Evolutionary conservation across 2,113 vertebrate genomes (phyloP).

Genomic region (Pseudonaja textilis): DNA sequence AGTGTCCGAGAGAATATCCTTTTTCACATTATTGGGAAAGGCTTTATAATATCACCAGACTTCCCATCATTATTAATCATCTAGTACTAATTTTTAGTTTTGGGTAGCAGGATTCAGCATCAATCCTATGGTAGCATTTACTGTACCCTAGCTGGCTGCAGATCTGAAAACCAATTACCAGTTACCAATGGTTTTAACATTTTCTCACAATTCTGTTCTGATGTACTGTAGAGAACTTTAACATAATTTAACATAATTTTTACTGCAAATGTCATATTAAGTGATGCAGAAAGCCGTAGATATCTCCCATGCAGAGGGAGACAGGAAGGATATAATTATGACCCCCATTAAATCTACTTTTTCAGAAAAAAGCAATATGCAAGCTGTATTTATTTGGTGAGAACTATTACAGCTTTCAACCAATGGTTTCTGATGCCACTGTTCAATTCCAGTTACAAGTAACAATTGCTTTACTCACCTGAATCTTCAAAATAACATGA

Average conservation of each 20-base stretch:
- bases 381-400: not conserved
- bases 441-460: not conserved
- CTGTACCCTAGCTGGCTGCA: not conserved
- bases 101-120: not conserved
- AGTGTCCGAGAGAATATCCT: not conserved
- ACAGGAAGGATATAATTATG: not conserved
- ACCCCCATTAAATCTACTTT: not conserved
- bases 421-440: not conserved
- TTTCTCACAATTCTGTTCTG: not conserved
- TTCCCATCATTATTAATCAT: not conserved
- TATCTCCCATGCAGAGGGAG: not conserved
- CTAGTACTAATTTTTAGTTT: not conserved
- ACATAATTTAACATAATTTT: no score
- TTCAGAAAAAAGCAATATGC: not conserved
- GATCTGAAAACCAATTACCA: not conserved
- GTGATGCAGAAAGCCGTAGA: not conserved
- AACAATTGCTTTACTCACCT: constrained; percentile 71
- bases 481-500: constrained; percentile 87
- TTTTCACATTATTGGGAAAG: not conserved
- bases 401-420: not conserved
- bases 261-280: not conserved
- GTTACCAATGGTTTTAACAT: not conserved
- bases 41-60: not conserved
- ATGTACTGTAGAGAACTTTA: not conserved
- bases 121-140: not conserved